Conservation (phyloP, 2,113 vertebrate species). For the Actenoides hombroni region DNA sequence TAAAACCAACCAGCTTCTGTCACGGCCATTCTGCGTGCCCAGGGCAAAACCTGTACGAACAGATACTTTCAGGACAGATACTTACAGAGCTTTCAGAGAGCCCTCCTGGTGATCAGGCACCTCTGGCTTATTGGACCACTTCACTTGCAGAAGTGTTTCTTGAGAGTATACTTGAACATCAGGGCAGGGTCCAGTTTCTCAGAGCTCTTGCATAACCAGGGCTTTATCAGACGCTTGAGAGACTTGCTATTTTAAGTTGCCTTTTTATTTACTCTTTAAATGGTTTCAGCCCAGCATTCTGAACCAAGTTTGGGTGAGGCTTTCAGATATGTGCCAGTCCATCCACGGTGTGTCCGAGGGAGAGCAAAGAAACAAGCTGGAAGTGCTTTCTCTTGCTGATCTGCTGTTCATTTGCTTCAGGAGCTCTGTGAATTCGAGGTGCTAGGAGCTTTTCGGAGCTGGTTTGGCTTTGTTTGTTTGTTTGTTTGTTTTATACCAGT, state of each 20-base stretch:
- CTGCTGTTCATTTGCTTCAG: not conserved
- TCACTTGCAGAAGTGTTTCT: not conserved
- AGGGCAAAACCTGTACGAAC: not conserved
- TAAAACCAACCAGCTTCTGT: not conserved
- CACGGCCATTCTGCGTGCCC: not conserved
- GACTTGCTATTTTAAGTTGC: not conserved
- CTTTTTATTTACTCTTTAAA: not conserved
- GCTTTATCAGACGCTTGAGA: not conserved
- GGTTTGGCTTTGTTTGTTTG: not conserved
- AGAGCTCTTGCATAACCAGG: fast-evolving
- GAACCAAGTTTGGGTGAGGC: not conserved
- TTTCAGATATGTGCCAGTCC: not conserved
- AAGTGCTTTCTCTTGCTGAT: not conserved
- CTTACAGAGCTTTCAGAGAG: not conserved
- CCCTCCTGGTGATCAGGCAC: not conserved
- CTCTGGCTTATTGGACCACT: not conserved
- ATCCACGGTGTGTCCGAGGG: not conserved
- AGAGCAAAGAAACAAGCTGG: not conserved
- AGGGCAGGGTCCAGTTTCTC: not conserved
- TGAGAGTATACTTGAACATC: not conserved
- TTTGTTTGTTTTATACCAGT: not conserved
- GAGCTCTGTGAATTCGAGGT: not conserved
- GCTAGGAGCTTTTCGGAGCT: not conserved
- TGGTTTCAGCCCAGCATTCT: not conserved
- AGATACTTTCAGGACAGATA: not conserved